Conservation (phyloP, 2,888 invertebrate genomes). For the Frankliniella fusca region DNA sequence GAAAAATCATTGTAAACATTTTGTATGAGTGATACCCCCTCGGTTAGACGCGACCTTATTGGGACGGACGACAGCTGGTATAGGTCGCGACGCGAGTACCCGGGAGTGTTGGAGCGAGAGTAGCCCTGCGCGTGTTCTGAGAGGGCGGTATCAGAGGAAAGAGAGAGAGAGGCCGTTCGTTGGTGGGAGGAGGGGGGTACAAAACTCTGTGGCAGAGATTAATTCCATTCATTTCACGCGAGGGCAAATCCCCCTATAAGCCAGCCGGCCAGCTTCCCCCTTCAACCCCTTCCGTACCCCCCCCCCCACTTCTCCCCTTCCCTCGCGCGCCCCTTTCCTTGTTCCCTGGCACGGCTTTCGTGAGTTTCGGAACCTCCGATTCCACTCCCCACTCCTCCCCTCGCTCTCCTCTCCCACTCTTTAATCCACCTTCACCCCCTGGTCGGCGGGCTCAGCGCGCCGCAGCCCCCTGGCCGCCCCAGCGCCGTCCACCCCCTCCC, state of each 20-base stretch:
- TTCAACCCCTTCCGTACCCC: background rate
- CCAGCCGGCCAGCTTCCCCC: background rate
- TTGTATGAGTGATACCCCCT: too few relatives aligned
- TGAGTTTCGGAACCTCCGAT: background rate
- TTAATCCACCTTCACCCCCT: conserved; percentile 12
- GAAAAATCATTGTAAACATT: too few relatives aligned
- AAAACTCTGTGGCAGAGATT: conserved; percentile 9
- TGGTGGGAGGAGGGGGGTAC: background rate
- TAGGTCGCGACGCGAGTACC: too few relatives aligned
- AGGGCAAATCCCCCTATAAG: conserved; percentile 2
- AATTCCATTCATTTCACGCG: conserved; percentile 16
- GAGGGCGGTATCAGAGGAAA: too few relatives aligned
- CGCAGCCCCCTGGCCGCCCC: background rate
- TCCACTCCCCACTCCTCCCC: background rate
- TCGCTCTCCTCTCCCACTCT: background rate
- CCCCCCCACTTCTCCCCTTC: background rate
- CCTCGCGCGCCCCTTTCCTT: background rate
- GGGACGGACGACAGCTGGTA: too few relatives aligned
- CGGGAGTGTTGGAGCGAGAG: too few relatives aligned
- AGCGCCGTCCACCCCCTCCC: background rate
- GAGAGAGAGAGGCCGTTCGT: background rate
- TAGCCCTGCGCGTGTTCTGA: too few relatives aligned
- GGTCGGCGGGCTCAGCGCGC: background rate
- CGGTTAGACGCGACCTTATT: too few relatives aligned
- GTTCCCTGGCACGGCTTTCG: too few relatives aligned